Conservation (phyloP, 2,797 vertebrate genomes). For the Philypnodon macrostomus region DNA sequence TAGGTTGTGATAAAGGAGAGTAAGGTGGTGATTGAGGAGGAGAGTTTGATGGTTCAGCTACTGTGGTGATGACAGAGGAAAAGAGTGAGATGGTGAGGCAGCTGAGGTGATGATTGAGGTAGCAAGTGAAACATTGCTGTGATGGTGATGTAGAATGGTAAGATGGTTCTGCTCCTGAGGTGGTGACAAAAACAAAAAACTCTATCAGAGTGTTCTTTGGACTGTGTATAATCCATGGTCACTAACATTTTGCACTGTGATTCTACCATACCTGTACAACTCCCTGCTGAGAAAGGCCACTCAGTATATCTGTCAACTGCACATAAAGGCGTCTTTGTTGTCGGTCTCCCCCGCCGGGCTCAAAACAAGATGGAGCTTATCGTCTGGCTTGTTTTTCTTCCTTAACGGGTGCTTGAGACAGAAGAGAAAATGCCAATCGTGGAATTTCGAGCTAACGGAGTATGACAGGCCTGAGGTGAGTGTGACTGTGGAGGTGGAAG, state of each 20-base stretch:
- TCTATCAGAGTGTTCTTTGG: no score
- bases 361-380: slow-evolving; percentile 48
- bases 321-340: slow-evolving; percentile 48
- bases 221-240: no score
- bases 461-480: slow-evolving; percentile 46
- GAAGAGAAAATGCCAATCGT: slow-evolving; percentile 44
- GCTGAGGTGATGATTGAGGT: no score
- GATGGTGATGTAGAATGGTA: no score
- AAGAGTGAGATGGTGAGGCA: no score
- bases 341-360: slow-evolving; percentile 31
- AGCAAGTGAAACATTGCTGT: no score
- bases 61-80: no score
- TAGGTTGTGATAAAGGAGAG: no score
- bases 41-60: no score
- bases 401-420: slow-evolving; percentile 23
- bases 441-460: slow-evolving; percentile 53
- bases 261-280: slow-evolving; percentile 23
- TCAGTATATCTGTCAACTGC: slow-evolving; percentile 48
- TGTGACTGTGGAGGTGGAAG: slow-evolving; percentile 48
- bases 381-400: slow-evolving; percentile 22
- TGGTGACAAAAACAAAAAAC: no score
- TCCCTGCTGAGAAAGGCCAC: slow-evolving; percentile 38
- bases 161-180: no score
- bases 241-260: slow-evolving; percentile 14
- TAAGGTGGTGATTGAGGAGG: no score